Evolutionary conservation across 2,113 vertebrate species (phyloP).

Genomic region (Emberiza fucata): DNA sequence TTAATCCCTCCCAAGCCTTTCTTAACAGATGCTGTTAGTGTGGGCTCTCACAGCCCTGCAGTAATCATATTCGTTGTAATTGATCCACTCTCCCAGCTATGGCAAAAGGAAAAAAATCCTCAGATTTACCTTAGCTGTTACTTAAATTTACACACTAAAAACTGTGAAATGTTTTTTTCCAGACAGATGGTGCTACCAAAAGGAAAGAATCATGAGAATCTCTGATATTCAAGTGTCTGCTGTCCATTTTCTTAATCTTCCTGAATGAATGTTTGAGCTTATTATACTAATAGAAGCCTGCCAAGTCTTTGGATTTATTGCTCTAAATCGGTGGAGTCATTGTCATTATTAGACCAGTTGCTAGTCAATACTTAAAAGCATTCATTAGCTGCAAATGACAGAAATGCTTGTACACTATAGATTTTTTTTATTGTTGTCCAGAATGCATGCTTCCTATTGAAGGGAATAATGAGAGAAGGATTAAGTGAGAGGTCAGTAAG

Average conservation of each 20-base stretch:
- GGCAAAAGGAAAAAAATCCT: neutral
- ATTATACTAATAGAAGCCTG: conserved; percentile 57
- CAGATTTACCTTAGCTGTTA: neutral
- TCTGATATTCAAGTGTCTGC: neutral
- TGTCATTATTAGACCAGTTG: conserved; percentile 61
- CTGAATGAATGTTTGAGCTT: conserved; percentile 61
- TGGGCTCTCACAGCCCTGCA: neutral
- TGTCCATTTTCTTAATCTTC: conserved; percentile 58
- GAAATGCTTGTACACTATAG: conserved; percentile 53
- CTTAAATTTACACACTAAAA: conserved; percentile 3
- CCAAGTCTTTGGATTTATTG: conserved; percentile 67
- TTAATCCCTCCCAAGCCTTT: neutral
- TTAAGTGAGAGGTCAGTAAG: conserved; percentile 54
- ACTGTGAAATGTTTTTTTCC: neutral
- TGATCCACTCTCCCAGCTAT: neutral
- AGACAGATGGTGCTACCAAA: neutral
- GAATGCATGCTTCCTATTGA: conserved; percentile 56
- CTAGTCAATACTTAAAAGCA: conserved; percentile 67
- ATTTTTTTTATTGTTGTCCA: conserved; percentile 69
- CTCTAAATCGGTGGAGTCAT: conserved; percentile 62
- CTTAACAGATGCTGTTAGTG: conserved; percentile 3
- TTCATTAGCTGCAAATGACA: conserved; percentile 71
- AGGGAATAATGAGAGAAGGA: conserved; percentile 52
- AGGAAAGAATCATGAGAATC: conserved; percentile 27
- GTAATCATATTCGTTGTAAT: neutral